A percentile compares a stretch with the other conserved stretches of the same genome.
phyloP scores from a whole-genome alignment of 2,888 invertebrate species.

The Tyria jacobaeae region DNA sequence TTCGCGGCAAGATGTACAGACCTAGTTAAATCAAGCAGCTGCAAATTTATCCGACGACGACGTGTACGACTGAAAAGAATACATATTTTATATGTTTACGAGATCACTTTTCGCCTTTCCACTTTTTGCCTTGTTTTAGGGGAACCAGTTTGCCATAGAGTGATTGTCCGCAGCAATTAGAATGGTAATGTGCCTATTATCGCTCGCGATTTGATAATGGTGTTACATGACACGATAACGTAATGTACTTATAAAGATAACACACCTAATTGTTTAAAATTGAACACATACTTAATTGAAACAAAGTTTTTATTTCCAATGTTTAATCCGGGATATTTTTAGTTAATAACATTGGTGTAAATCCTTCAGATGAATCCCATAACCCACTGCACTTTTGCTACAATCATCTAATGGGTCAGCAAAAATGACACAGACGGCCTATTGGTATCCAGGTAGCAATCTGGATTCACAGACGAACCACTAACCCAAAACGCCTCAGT shows the following conservation, averaged over 20 bases:
- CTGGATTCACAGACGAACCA: too few relatives aligned
- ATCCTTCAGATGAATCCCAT: neutral
- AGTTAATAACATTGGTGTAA: neutral
- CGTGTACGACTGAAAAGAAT: too few relatives aligned
- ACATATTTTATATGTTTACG: too few relatives aligned
- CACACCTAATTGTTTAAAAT: conserved; percentile 7
- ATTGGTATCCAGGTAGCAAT: too few relatives aligned
- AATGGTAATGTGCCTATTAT: conserved; percentile 6
- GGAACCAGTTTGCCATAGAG: neutral
- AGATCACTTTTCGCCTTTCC: too few relatives aligned
- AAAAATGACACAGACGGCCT: too few relatives aligned
- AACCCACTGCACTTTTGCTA: neutral
- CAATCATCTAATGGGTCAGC: too few relatives aligned
- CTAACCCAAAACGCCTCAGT: too few relatives aligned
- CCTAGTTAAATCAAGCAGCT: too few relatives aligned
- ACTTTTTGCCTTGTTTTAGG: neutral
- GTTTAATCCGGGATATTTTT: neutral
- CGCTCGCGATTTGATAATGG: conserved; percentile 8
- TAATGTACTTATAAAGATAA: conserved; percentile 8
- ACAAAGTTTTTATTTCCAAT: neutral
- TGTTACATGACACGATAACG: neutral
- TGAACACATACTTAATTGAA: neutral
- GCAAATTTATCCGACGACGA: too few relatives aligned
- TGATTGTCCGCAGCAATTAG: neutral
- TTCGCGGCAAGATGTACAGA: too few relatives aligned